These are phyloP conservation scores for Eleutherodactylus coqui DNA, from an alignment of 2,797 vertebrate species.

Conservation along the genomic window DNA sequence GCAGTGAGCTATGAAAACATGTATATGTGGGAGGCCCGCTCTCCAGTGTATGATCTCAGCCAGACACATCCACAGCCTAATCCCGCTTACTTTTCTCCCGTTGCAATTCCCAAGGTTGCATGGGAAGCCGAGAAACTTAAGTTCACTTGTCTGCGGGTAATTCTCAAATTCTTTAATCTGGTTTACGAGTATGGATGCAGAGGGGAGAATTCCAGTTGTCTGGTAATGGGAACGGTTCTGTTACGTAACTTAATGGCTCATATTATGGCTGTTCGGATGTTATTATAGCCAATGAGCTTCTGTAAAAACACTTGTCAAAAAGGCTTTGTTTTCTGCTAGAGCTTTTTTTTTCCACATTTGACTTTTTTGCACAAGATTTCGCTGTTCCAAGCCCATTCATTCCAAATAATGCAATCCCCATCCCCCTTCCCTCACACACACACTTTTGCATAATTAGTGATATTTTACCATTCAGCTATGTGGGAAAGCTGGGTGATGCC, in stretches of 20 bases:
- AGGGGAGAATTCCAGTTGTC: not conserved
- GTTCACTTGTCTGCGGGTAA: constrained; percentile 26
- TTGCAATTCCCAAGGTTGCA: constrained; percentile 47
- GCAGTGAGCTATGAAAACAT: constrained; percentile 56
- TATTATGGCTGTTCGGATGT: not conserved
- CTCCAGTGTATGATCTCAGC: constrained; percentile 51
- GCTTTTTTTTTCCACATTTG: too few species aligned
- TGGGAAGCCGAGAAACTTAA: constrained; percentile 3
- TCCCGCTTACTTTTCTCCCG: constrained; percentile 54
- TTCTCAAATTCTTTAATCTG: constrained; percentile 30
- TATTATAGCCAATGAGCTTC: not conserved
- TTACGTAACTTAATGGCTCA: not conserved
- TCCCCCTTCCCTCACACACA: too few species aligned
- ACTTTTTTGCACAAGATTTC: too few species aligned
- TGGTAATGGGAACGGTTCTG: not conserved
- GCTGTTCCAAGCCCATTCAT: too few species aligned
- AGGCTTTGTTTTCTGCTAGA: too few species aligned
- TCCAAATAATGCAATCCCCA: too few species aligned
- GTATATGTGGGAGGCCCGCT: constrained; percentile 56
- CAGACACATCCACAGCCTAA: constrained; percentile 46
- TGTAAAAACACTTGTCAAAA: too few species aligned
- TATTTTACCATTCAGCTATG: too few species aligned
- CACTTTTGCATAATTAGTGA: too few species aligned
- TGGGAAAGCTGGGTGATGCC: too few species aligned
- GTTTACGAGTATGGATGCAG: constrained; percentile 23